Base-by-base conservation (phyloP, 2,888 invertebrate species). In the Drosophila kuntzei region DNA sequence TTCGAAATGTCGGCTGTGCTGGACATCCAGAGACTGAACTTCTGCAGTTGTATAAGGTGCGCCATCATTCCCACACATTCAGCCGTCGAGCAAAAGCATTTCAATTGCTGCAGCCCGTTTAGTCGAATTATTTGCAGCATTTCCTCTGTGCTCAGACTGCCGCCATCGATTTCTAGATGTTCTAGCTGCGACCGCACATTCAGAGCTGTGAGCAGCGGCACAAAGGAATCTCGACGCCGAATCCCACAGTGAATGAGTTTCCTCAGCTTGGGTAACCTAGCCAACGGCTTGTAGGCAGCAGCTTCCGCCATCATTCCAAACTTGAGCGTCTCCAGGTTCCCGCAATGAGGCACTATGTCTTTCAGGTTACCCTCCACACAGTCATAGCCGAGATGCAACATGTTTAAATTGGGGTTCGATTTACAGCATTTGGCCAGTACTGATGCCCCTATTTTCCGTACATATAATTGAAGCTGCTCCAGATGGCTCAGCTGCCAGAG, bases 11-110 rank as follows among this genome's bases (percentile, higher is more conserved):
- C 89, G 4, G 34, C 16, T 25, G 64, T 16, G 12, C 62, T 71
- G 46, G 71, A 58, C 80, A 86, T 83, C 87, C 87, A 88, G 11
- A 88, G 14, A 12, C 51, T 60, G 2, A 88, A 71, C 49, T 64
- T 44, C 22, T 67, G 63, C 9, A 88, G 60, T 14, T 70, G 51
- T 0, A n/a, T 11, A 0, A 83, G 64, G 12, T 50, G 39, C 1
- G 67, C 46, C 27, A 83, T 25, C 61, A 62, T 50, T 47, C 58
- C 65, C 51, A 88, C 69, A 14, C 67, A 57, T 6, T 83, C 78
- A 1, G 57, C 27, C n/a, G 64, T 60, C 20, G 58, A 53, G 44
- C 55, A 80, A 20, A 80, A 88, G 49, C 89, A 83, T 58, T 86
- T 83, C 9, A 88, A 43, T 6, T 70, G 53, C 27, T 39, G 53